Conservation (phyloP, 2,888 invertebrate species). For the Apamea crenata region DNA sequence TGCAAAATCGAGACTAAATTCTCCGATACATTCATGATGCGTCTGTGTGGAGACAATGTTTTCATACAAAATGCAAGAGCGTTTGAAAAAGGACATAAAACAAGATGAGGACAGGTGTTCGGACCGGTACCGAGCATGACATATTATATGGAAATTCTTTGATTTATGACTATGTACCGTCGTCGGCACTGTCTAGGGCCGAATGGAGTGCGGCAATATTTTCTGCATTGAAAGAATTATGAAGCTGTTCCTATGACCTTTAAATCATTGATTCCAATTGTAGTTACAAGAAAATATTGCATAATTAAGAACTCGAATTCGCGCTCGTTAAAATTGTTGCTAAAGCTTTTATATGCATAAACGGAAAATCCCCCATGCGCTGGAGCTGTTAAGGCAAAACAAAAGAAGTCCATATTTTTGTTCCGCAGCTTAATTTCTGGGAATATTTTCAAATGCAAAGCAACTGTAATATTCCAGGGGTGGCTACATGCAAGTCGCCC, state of each 20-base stretch:
- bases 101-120: conserved; percentile 67
- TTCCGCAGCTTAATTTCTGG: conserved; percentile 48
- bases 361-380: conserved; percentile 17
- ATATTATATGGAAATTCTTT: conserved; percentile 66
- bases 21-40: conserved; percentile 61
- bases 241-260: conserved; percentile 4
- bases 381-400: conserved; percentile 14
- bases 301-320: conserved; percentile 4
- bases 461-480: conserved; percentile 59
- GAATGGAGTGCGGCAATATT: conserved; percentile 46
- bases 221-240: conserved; percentile 44
- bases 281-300: conserved; percentile 3
- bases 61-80: conserved; percentile 50
- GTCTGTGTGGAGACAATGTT: conserved; percentile 26
- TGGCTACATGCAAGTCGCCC: conserved; percentile 53
- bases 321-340: conserved; percentile 11
- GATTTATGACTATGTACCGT: conserved; percentile 63
- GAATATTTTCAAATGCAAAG: conserved; percentile 61
- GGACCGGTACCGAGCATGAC: conserved; percentile 53
- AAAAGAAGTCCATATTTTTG: conserved; percentile 56
- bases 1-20: conserved; percentile 68
- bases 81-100: conserved; percentile 55
- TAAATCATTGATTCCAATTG: background rate
- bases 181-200: conserved; percentile 51
- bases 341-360: conserved; percentile 27